These are phyloP conservation scores for Polydrusus tereticollis DNA, from an alignment of 2,888 invertebrate genomes.

Conservation along the genomic window DNA sequence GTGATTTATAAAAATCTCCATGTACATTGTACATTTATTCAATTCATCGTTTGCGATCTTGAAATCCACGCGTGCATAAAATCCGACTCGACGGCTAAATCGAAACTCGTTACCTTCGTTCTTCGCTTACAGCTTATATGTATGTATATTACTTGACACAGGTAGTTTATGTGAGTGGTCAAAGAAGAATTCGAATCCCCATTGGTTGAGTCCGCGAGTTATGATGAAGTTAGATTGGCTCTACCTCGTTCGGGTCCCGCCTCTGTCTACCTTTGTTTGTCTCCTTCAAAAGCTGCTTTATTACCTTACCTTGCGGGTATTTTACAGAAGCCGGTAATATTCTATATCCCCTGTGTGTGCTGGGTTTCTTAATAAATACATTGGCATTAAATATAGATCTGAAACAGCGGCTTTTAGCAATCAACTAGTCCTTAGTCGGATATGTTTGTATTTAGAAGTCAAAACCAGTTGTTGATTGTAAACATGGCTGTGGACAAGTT, in stretches of 20 bases:
- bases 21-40: too few relatives aligned
- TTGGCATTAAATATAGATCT: slow-evolving; percentile 46
- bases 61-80: slow-evolving; percentile 42
- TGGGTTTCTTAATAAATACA: slow-evolving; percentile 47
- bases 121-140: slow-evolving; percentile 50
- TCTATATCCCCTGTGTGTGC: slow-evolving; percentile 40
- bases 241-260: slow-evolving; percentile 64
- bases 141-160: slow-evolving; percentile 64
- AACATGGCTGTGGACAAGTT: slow-evolving; percentile 60
- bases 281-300: slow-evolving; percentile 67
- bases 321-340: slow-evolving; percentile 52
- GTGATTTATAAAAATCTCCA: too few relatives aligned
- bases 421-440: slow-evolving; percentile 48
- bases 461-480: slow-evolving; percentile 62
- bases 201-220: slow-evolving; percentile 67
- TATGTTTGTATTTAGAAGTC: slow-evolving; percentile 40
- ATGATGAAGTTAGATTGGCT: slow-evolving; percentile 69
- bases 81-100: slow-evolving; percentile 43
- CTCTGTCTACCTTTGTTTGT: slow-evolving; percentile 63
- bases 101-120: slow-evolving; percentile 49
- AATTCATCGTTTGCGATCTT: slow-evolving; percentile 16
- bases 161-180: slow-evolving; percentile 67
- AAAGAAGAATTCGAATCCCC: slow-evolving; percentile 65
- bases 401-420: slow-evolving; percentile 39
- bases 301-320: slow-evolving; percentile 61